Conservation (phyloP, 2,113 vertebrate genomes). For the Dasyurus viverrinus region DNA sequence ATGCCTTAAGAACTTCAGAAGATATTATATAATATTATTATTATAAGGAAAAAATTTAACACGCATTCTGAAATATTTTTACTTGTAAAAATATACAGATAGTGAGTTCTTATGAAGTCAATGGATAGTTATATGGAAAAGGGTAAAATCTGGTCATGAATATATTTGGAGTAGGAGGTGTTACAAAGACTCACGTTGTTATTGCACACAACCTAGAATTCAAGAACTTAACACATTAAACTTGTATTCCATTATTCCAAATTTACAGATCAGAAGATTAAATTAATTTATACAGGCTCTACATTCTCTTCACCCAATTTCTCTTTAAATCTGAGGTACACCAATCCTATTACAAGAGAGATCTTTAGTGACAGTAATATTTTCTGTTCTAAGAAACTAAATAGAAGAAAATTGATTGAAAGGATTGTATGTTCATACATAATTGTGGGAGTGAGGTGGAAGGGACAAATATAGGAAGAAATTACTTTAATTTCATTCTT, state of each 20-base stretch:
- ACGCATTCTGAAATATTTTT: slow-evolving; percentile 25
- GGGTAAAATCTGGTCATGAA: slow-evolving; percentile 22
- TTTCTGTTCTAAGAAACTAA: slow-evolving; percentile 26
- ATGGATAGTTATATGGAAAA: background rate
- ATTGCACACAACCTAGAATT: background rate
- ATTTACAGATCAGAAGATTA: background rate
- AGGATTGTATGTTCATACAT: background rate
- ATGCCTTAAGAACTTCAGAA: slow-evolving; percentile 1
- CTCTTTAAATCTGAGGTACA: slow-evolving; percentile 4
- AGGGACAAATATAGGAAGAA: background rate
- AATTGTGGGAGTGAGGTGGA: background rate
- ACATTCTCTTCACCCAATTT: background rate
- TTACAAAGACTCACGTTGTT: background rate
- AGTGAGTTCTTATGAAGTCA: background rate
- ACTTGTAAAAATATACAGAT: background rate
- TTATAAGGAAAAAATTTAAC: background rate
- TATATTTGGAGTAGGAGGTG: background rate
- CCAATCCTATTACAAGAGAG: background rate
- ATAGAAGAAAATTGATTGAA: slow-evolving; percentile 28
- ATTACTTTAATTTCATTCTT: slow-evolving; percentile 23
- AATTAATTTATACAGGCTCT: slow-evolving; percentile 40
- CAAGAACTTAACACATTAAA: background rate
- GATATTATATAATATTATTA: slow-evolving; percentile 14
- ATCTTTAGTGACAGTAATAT: slow-evolving; percentile 2
- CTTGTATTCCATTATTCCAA: background rate